A percentile compares a stretch with the other conserved stretches of the same genome.
phyloP scores from a whole-genome alignment of 2,797 vertebrate genomes.

The Eupleurogrammus muticus region DNA sequence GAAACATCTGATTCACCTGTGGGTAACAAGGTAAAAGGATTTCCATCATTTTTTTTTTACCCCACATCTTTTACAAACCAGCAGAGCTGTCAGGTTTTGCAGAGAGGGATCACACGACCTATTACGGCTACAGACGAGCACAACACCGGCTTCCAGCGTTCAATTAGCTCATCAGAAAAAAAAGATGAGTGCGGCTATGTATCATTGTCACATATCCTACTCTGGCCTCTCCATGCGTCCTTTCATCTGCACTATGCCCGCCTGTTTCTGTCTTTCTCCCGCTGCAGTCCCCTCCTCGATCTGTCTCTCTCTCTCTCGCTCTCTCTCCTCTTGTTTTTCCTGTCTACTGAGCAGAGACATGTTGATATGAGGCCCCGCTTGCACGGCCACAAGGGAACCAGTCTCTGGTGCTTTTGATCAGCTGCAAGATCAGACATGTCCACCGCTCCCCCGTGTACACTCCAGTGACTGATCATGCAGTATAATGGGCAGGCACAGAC shows the following conservation, averaged over 20 bases:
- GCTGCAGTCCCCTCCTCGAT: slow-evolving; percentile 23
- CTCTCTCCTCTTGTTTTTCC: slow-evolving; percentile 72
- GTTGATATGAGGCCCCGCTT: slow-evolving; percentile 78
- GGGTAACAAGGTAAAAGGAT: slow-evolving; percentile 3
- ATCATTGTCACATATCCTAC: slow-evolving; percentile 69
- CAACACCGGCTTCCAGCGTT: slow-evolving; percentile 61
- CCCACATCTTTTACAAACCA: neutral
- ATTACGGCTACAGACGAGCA: slow-evolving; percentile 26
- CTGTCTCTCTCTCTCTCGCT: slow-evolving; percentile 57
- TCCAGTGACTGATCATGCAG: slow-evolving; percentile 78
- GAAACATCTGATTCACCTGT: slow-evolving; percentile 89
- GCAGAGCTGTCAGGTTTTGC: slow-evolving; percentile 38
- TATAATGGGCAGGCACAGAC: slow-evolving; percentile 73
- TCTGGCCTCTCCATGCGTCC: slow-evolving; percentile 66
- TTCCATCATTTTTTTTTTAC: neutral
- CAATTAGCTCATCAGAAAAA: slow-evolving; percentile 70
- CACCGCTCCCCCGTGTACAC: slow-evolving; percentile 62
- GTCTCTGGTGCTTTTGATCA: slow-evolving; percentile 83
- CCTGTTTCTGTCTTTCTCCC: slow-evolving; percentile 63
- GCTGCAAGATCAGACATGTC: slow-evolving; percentile 82
- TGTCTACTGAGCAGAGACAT: slow-evolving; percentile 83
- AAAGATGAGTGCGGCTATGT: slow-evolving; percentile 64
- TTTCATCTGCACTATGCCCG: slow-evolving; percentile 71
- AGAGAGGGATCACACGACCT: slow-evolving; percentile 30
- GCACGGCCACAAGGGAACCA: slow-evolving; percentile 77